A percentile compares a stretch with the other conserved stretches of the same genome.
phyloP scores from a whole-genome alignment of 2,113 vertebrate genomes.

The Corythoichthys haematopterus region DNA sequence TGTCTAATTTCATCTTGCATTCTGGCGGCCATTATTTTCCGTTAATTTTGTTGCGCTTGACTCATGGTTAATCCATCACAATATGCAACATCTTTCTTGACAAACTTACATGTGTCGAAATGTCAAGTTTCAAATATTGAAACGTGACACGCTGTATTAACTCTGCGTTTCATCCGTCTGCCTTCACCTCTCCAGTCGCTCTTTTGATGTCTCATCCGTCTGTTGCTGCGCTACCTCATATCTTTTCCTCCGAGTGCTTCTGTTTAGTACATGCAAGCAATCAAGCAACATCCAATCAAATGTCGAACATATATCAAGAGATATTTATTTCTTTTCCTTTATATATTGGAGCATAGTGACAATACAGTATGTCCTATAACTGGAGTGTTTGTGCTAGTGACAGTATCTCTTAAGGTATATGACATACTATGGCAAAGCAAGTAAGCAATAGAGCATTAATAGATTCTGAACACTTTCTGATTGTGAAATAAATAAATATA shows the following conservation, averaged over 20 bases:
- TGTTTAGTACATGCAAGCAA: background rate
- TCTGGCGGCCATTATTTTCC: background rate
- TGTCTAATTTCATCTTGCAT: background rate
- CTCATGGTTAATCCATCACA: background rate
- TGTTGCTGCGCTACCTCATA: background rate
- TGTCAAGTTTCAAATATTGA: background rate
- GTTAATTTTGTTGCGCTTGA: background rate
- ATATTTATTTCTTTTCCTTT: background rate
- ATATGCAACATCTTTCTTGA: background rate
- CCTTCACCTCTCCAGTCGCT: conserved; percentile 3
- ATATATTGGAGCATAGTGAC: background rate
- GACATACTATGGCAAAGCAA: too few species aligned
- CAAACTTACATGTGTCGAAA: conserved; percentile 2
- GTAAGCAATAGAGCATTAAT: too few species aligned
- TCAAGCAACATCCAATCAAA: background rate
- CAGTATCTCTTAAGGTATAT: too few species aligned
- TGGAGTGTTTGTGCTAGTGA: background rate
- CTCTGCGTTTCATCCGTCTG: conserved; percentile 1
- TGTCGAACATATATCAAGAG: background rate
- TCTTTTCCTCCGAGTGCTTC: background rate
- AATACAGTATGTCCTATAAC: background rate
- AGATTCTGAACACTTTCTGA: too few species aligned
- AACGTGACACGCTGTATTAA: conserved; percentile 1
- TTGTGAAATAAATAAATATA: too few species aligned
- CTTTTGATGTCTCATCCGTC: conserved; percentile 7